phyloP scores from a whole-genome alignment of 2,113 vertebrate species.

The Aegithalos caudatus region DNA sequence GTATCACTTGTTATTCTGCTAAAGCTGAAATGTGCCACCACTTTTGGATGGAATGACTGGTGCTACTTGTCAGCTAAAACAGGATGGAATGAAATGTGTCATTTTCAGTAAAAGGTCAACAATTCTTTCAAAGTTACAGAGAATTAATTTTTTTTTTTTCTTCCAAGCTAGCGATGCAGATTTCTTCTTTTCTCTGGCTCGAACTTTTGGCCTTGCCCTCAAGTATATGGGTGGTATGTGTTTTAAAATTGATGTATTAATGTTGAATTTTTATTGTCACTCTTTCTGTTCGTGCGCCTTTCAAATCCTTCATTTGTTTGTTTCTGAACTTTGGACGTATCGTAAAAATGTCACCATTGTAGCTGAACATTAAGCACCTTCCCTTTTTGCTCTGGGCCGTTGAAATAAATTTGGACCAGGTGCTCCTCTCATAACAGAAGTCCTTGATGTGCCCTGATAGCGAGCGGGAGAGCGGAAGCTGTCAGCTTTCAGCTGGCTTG shows the following conservation, averaged over 20 bases:
- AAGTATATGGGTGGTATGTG: conserved; percentile 80
- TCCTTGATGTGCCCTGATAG: conserved; percentile 88
- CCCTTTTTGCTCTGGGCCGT: conserved; percentile 82
- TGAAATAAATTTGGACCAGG: conserved; percentile 88
- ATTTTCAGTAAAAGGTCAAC: neutral
- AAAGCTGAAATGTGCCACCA: neutral
- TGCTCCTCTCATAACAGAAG: conserved; percentile 78
- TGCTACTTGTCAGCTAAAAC: neutral
- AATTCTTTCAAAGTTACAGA: neutral
- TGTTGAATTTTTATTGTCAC: conserved; percentile 84
- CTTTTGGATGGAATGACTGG: neutral
- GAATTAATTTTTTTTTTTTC: neutral
- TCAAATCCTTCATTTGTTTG: conserved; percentile 84
- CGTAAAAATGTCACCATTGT: conserved; percentile 98
- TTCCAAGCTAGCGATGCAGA: neutral
- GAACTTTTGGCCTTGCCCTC: conserved; percentile 76
- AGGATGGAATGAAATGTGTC: neutral
- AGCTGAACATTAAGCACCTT: conserved; percentile 90
- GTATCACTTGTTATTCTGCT: neutral
- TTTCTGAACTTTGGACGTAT: conserved; percentile 80
- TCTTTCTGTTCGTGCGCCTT: conserved; percentile 78
- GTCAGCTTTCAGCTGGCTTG: conserved; percentile 78
- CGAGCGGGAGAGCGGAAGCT: conserved; percentile 77
- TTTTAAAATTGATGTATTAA: conserved; percentile 82
- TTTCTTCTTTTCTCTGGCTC: conserved; percentile 35